phyloP scores from a whole-genome alignment of 2,113 vertebrate species.

The Sula dactylatra region DNA sequence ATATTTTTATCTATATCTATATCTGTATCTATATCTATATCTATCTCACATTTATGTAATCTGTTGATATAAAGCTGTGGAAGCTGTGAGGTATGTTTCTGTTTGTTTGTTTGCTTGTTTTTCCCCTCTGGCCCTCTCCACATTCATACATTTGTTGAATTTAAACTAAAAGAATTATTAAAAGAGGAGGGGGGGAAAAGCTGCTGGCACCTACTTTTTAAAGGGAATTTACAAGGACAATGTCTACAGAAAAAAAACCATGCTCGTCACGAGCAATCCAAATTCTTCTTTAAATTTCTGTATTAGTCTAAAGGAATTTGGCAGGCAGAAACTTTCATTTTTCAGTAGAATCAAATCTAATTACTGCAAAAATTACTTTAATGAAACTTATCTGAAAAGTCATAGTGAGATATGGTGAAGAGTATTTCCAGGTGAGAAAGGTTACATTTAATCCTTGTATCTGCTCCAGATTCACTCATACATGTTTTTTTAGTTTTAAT shows the following conservation, averaged over 20 bases:
- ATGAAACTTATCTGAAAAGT: not conserved
- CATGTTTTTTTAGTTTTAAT: not conserved
- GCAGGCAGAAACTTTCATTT: not conserved
- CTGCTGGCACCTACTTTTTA: not conserved
- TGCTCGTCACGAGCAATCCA: not conserved
- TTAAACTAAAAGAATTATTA: not conserved
- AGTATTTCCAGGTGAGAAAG: not conserved
- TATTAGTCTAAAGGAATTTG: not conserved
- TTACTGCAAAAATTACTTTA: not conserved
- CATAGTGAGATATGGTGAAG: not conserved
- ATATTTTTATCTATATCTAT: too few relatives aligned
- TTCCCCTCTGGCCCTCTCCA: not conserved
- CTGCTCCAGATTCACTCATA: not conserved
- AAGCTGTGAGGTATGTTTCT: not conserved
- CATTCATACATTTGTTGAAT: not conserved
- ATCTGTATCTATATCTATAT: too few relatives aligned
- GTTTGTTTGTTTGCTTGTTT: not conserved
- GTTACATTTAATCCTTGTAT: not conserved
- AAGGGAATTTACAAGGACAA: not conserved
- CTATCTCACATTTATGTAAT: not conserved
- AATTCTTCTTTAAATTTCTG: not conserved
- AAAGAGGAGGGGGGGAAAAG: fast-evolving
- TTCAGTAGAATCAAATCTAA: not conserved
- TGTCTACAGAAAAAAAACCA: not conserved
- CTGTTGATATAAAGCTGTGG: not conserved